These are phyloP conservation scores for Lepus americanus DNA, from an alignment of 2,113 vertebrate species.

Conservation along the genomic window DNA sequence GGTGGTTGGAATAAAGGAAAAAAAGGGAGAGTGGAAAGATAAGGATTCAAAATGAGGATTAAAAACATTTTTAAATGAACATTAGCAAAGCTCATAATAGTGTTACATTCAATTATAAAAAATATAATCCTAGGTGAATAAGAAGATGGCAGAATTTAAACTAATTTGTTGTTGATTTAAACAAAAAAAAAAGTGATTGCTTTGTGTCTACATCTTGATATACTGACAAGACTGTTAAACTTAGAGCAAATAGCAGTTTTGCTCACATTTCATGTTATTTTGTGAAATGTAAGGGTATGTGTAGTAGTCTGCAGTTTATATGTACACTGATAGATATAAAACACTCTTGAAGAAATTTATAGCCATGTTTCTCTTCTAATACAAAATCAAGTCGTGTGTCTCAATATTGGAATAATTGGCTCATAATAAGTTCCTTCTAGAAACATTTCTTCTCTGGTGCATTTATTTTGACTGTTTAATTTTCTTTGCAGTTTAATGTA, in stretches of 20 bases:
- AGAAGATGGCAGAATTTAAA: not conserved
- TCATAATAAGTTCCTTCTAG: conserved; percentile 46
- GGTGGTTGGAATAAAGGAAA: not conserved
- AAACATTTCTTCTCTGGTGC: conserved; percentile 69
- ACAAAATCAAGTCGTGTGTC: not conserved
- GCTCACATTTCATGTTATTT: not conserved
- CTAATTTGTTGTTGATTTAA: not conserved
- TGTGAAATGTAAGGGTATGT: not conserved
- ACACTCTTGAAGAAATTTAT: conserved; percentile 12
- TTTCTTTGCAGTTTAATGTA: not conserved
- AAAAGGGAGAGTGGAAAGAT: accelerated
- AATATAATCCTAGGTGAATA: not conserved
- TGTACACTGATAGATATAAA: not conserved
- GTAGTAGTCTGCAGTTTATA: not conserved
- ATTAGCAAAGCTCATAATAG: not conserved
- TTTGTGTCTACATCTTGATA: not conserved
- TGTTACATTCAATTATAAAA: not conserved
- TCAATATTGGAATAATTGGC: conserved; percentile 38
- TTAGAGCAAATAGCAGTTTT: not conserved
- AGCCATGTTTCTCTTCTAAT: not conserved
- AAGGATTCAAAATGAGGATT: not conserved
- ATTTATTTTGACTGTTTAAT: conserved; percentile 44
- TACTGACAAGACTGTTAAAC: not conserved
- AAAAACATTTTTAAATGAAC: not conserved
- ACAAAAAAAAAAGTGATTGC: not conserved